A percentile compares a stretch with the other conserved stretches of the same genome.
phyloP scores from a whole-genome alignment of 2,888 invertebrate genomes.

The Chromoteleia sp. region DNA sequence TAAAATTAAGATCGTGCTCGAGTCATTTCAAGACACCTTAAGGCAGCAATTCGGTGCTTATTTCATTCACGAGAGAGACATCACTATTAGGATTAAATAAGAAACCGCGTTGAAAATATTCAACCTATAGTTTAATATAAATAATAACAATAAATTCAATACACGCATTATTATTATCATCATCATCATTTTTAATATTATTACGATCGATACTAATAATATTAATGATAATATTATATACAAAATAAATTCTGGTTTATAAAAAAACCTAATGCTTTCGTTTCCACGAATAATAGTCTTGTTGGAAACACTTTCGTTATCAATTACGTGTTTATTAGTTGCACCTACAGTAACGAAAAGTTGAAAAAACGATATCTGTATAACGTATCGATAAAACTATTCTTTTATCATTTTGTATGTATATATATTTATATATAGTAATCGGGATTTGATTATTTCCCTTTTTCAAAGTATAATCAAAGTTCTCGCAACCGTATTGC shows the following conservation, averaged over 20 bases:
- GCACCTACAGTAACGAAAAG: slow-evolving; percentile 33
- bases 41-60: slow-evolving; percentile 61
- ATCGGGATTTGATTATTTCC: slow-evolving; percentile 15
- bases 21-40: slow-evolving; percentile 47
- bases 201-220: slow-evolving; percentile 33
- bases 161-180: slow-evolving; percentile 42
- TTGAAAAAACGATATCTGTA: slow-evolving; percentile 35
- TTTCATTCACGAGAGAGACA: slow-evolving; percentile 39
- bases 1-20: slow-evolving; percentile 24
- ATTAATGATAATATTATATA: slow-evolving; percentile 54
- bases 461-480: slow-evolving; percentile 28
- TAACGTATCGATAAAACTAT: slow-evolving; percentile 42
- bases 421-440: slow-evolving; percentile 32
- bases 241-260: slow-evolving; percentile 51
- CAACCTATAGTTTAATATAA: slow-evolving; percentile 47
- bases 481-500: slow-evolving; percentile 57
- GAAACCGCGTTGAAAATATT: slow-evolving; percentile 26
- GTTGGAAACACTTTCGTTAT: slow-evolving; percentile 24
- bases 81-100: slow-evolving; percentile 43
- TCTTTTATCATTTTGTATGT: slow-evolving; percentile 26
- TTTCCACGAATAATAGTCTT: slow-evolving; percentile 24
- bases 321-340: slow-evolving; percentile 32
- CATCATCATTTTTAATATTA: slow-evolving; percentile 43
- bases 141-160: slow-evolving; percentile 61
- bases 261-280: slow-evolving; percentile 16